phyloP scores from a whole-genome alignment of 2,797 vertebrate genomes.

The Corythornis leucogaster region DNA sequence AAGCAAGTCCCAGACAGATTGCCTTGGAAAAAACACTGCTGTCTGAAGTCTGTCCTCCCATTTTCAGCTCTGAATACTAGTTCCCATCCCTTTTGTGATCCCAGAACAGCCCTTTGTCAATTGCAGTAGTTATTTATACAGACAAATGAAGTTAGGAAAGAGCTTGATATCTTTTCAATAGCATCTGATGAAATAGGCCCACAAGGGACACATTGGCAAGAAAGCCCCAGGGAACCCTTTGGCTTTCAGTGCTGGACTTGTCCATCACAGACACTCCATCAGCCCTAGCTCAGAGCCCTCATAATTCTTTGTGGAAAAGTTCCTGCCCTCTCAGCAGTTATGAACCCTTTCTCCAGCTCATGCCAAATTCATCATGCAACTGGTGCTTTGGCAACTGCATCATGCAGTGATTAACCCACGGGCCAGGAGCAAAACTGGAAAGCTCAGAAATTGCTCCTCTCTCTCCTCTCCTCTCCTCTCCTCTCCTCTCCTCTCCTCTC shows the following conservation, averaged over 20 bases:
- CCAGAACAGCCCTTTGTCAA: not conserved
- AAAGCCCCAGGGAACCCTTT: not conserved
- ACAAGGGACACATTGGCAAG: not conserved
- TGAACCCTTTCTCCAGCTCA: not conserved
- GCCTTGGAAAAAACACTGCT: not conserved
- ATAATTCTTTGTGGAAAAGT: not conserved
- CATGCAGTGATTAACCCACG: not conserved
- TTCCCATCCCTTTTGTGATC: not conserved
- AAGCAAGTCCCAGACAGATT: not conserved
- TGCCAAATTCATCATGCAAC: accelerated
- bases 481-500: too few relatives aligned
- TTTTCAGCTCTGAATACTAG: not conserved
- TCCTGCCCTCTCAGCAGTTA: not conserved
- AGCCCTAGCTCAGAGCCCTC: not conserved
- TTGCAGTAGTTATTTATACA: not conserved
- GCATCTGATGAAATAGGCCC: not conserved
- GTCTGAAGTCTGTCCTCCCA: not conserved
- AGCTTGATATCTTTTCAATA: conserved; percentile 35
- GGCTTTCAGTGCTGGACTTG: not conserved
- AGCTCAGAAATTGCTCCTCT: not conserved
- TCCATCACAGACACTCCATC: not conserved
- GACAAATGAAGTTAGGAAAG: conserved; percentile 32
- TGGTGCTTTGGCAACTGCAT: not conserved
- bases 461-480: not conserved
- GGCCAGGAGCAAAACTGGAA: not conserved